Base-by-base conservation (phyloP, 1,140 invertebrate genomes). In the Drosophila virilis region DNA sequence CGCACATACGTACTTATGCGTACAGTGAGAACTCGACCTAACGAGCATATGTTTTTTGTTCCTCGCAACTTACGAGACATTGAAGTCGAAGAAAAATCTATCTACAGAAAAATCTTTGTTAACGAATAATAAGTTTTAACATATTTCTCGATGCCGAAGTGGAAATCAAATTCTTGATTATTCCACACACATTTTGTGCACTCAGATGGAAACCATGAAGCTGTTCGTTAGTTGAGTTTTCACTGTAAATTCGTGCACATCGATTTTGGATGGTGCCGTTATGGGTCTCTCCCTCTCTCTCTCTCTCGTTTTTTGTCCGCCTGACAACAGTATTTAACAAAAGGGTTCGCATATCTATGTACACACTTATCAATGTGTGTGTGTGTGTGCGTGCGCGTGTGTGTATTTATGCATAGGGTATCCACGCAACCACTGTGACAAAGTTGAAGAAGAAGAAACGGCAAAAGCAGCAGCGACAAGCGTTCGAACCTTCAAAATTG, bases 401-500 rank as follows among this genome's bases (percentile, higher is more conserved):
- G 12, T 57, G n/a, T 46, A 32, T 10, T 28, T 28, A 13, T 55
- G n/a, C 55, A 40, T 35, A 40, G 38, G 12, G 52, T 58, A 33
- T 28, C 17, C 33, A 50, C 6, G 48, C 48, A 50, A 40, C 35
- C 35, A 40, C 37, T 59, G 22, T 28, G 12, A 12, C 22, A 48
- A 17, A 43, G 37, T 28, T 38, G 33, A 6, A 37, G 10, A 48
- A 51, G 28, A 13, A 43, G 32, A 40, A 64, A 3, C 2, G 4
- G 22, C 2, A 28, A 4, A 6, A 0, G n/a, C 9, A 51, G 51
- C 10, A 15, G 51, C 33, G 69, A 62, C 46, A 69, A 58, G 69
- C 66, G 54, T 69, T 74, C 81, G 77, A 90, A 88, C 88, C 88
- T 91, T 91, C 88, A 91, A 91, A 91, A 74, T 84, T 45, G 68